Conservation (phyloP, 2,113 vertebrate genomes). For the Indicator maculatus region DNA sequence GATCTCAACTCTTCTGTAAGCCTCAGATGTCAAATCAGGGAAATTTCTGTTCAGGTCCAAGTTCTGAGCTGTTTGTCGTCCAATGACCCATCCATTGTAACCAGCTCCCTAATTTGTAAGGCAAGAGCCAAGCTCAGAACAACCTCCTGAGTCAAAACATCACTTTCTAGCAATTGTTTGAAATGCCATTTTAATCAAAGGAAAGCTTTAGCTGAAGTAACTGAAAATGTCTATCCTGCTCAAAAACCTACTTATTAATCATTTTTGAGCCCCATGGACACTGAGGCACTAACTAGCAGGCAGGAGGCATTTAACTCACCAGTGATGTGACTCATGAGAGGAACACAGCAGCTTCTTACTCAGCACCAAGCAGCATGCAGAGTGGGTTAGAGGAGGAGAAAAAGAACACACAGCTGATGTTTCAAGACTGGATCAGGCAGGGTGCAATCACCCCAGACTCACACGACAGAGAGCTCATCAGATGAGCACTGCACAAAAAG, state of each 20-base stretch:
- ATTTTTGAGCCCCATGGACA: neutral
- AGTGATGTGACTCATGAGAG: slow-evolving; percentile 26
- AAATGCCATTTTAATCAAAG: neutral
- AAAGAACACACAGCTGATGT: neutral
- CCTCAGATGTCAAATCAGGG: slow-evolving; percentile 90
- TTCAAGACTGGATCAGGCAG: neutral
- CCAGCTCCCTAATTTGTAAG: slow-evolving; percentile 83
- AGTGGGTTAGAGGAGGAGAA: slow-evolving; percentile 2
- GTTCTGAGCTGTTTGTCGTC: slow-evolving; percentile 90
- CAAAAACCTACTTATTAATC: neutral
- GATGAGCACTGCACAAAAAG: neutral
- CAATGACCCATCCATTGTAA: slow-evolving; percentile 91
- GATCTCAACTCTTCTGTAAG: slow-evolving; percentile 83
- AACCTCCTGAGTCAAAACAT: neutral
- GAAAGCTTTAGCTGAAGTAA: neutral
- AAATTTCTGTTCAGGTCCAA: slow-evolving; percentile 97
- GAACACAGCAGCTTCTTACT: slow-evolving; percentile 19
- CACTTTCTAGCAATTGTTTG: neutral
- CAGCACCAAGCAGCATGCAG: slow-evolving; percentile 6
- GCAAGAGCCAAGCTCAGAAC: neutral
- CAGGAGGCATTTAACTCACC: slow-evolving; percentile 28
- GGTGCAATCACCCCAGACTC: neutral
- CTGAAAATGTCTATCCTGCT: neutral
- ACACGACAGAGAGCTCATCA: neutral
- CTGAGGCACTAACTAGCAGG: neutral